These are phyloP conservation scores for Cephus sareptanus DNA, from an alignment of 2,888 invertebrate genomes.

Conservation along the genomic window DNA sequence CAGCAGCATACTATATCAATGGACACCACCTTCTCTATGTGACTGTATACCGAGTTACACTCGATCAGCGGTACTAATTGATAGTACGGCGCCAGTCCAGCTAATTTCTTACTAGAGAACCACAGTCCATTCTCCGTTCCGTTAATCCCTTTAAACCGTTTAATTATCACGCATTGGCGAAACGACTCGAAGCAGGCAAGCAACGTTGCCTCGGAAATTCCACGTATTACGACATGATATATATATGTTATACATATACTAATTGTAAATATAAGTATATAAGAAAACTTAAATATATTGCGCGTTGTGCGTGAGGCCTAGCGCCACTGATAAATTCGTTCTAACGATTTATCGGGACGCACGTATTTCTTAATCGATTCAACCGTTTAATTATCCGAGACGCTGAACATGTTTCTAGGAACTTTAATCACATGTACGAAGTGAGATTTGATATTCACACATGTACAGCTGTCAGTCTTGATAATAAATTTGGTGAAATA, in stretches of 20 bases:
- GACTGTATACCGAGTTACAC: not conserved
- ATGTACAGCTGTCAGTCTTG: not conserved
- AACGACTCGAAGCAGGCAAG: not conserved
- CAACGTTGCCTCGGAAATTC: not conserved
- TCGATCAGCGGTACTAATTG: not conserved
- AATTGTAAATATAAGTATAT: no score
- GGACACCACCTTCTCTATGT: not conserved
- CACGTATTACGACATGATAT: not conserved
- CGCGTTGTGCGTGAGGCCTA: slow-evolving; percentile 14
- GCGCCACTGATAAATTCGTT: slow-evolving; percentile 51
- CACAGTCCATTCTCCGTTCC: not conserved
- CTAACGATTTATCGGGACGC: slow-evolving; percentile 12
- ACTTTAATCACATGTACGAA: not conserved
- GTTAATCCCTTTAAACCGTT: not conserved
- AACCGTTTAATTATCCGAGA: slow-evolving; percentile 38
- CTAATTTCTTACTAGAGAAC: not conserved
- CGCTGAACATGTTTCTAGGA: not conserved
- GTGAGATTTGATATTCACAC: not conserved
- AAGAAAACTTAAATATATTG: not conserved
- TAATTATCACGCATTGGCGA: not conserved
- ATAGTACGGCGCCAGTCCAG: not conserved
- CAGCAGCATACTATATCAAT: no score
- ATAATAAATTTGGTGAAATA: not conserved
- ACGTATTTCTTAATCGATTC: slow-evolving; percentile 34
- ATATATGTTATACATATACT: no score